Evolutionary conservation across 92 coral and sea anemone genomes (phyloP).

Genomic region (Umimayanthus kanabou): DNA sequence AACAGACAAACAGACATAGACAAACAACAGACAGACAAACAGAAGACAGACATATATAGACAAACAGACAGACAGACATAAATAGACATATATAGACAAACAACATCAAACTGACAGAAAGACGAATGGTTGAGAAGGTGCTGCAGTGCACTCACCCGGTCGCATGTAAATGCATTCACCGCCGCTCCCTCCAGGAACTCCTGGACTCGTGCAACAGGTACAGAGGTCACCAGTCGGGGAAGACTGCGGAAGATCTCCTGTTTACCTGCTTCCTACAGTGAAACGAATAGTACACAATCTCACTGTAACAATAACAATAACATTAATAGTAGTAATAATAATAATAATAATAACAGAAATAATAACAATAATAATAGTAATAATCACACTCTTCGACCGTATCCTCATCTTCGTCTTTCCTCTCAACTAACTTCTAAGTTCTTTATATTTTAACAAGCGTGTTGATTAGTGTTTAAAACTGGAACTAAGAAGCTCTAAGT

Average conservation of each 20-base stretch:
- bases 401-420: too few species aligned
- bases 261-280: slow-evolving; percentile 59
- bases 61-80: neutral
- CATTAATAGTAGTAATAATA: too few species aligned
- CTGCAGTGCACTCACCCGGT: slow-evolving; percentile 39
- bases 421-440: too few species aligned
- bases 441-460: too few species aligned
- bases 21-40: neutral
- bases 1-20: too few species aligned
- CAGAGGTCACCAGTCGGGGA: slow-evolving; percentile 56
- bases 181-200: slow-evolving; percentile 68
- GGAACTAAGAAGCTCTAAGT: too few species aligned
- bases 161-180: slow-evolving; percentile 33
- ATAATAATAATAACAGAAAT: neutral
- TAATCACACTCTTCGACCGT: too few species aligned
- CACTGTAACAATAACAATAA: neutral
- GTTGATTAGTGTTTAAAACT: too few species aligned
- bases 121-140: neutral
- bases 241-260: slow-evolving; percentile 64
- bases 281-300: neutral
- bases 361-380: too few species aligned
- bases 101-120: neutral
- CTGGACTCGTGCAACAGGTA: slow-evolving; percentile 68
- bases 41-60: neutral
- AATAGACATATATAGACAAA: too few species aligned